Evolutionary conservation across 2,888 invertebrate species (phyloP), one percentile per base, ranked within the genome.

Genomic region (Ceraclea dissimilis): DNA sequence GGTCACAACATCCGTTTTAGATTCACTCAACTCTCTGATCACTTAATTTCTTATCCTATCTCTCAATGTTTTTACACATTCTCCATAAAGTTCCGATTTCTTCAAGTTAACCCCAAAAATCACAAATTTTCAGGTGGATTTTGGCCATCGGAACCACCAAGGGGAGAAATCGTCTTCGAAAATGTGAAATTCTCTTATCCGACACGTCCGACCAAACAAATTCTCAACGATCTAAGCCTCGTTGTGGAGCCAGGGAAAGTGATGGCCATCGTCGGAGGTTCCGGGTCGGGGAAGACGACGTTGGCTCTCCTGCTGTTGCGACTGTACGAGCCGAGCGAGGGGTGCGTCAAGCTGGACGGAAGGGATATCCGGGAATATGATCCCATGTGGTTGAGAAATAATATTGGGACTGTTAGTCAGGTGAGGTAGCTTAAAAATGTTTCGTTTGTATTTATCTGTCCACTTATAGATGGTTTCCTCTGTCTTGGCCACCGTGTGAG

Each of bases 201-300:
- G 0, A 76, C 83, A 0, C 76, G 88, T 49, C 70, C 75, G 0
- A 80, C 84, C 21, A 48, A 56, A 18, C 63, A 67, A 2, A 79
- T 90, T 2, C 75, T 94, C 52, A 76, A 81, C 49, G 79, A 84
- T 22, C 75, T 94, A 19, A 80, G 75, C 62, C 74, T 94, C 26
- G 76, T 75, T 6, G 74, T 93, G 2, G 76, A 79, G 1, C 82
- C 86, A 0, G 86, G 86, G 10, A 81, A 82, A 60, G 83, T 90
- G 0, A 82, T 90, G 10, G 94, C 94, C 0, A 69, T 86, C 16
- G 86, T 98, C 0, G 97, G 97, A 0, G 79, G 91, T 0, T 95
- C 94, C 57, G 97, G 97, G 0, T 92, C 92, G 21, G 98, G 98
- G 0, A 98, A 98, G 72, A 94, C 93, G 50, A 97, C 98, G 0